phyloP scores from a whole-genome alignment of 2,113 vertebrate genomes.

The Chroicocephalus ridibundus region DNA sequence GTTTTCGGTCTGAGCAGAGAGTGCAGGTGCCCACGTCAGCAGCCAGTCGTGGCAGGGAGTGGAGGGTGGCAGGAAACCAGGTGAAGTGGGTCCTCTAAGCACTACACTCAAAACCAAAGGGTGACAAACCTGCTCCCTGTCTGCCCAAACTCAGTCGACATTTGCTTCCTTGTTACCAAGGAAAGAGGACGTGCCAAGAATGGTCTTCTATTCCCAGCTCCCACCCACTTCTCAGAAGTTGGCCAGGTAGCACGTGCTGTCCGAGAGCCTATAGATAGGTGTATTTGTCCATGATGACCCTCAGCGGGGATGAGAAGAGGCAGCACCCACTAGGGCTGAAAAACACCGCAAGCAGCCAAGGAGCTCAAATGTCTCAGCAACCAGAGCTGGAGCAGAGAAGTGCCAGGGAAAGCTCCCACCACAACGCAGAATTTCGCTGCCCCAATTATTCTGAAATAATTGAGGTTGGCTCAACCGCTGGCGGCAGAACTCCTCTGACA shows the following conservation, averaged over 20 bases:
- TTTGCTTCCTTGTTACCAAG: neutral
- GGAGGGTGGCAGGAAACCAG: neutral
- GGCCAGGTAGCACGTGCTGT: neutral
- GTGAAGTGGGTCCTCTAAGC: neutral
- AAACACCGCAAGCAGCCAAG: neutral
- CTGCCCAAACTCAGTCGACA: neutral
- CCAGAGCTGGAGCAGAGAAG: neutral
- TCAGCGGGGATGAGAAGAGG: neutral
- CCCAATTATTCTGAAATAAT: neutral
- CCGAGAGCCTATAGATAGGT: rapidly evolving
- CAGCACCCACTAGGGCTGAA: neutral
- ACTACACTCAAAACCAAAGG: neutral
- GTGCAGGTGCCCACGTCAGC: neutral
- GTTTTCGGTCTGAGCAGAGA: neutral
- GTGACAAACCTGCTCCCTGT: neutral
- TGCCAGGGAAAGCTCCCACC: neutral
- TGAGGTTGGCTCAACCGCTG: neutral
- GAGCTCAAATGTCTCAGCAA: neutral
- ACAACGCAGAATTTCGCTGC: neutral
- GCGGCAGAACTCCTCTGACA: neutral
- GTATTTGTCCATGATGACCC: neutral
- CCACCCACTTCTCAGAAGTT: neutral
- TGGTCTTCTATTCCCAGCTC: neutral
- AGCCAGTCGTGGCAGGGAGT: neutral
- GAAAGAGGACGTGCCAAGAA: neutral